Evolutionary conservation across 2,113 vertebrate species (phyloP).

Genomic region (Neolamprologus caudopunctatus): DNA sequence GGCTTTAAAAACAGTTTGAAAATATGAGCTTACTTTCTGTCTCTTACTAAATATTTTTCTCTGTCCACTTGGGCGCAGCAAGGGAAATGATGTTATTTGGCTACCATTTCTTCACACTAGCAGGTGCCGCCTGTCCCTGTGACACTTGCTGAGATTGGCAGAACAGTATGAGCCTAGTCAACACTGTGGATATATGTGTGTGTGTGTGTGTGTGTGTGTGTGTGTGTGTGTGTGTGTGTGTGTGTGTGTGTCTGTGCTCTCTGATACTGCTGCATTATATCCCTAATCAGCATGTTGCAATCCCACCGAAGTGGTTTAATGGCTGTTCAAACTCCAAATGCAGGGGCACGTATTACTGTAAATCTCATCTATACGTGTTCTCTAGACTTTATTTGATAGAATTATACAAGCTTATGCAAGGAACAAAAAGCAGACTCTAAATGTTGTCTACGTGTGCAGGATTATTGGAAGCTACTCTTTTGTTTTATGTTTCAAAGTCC

Average conservation of each 20-base stretch:
- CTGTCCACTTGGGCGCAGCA: background rate
- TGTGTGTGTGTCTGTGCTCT: background rate
- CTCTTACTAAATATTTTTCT: background rate
- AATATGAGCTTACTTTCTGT: background rate
- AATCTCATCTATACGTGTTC: background rate
- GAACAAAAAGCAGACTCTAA: background rate
- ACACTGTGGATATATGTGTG: background rate
- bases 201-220: background rate
- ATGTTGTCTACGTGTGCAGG: background rate
- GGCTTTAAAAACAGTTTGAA: background rate
- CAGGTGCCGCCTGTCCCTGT: conserved; percentile 10
- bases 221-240: background rate
- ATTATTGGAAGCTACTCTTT: background rate
- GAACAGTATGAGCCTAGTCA: background rate
- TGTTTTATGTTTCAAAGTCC: background rate
- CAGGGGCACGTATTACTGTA: background rate
- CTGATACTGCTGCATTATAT: background rate
- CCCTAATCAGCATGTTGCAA: background rate
- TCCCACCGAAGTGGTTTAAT: background rate
- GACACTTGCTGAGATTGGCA: conserved; percentile 25
- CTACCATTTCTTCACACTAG: background rate
- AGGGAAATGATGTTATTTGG: background rate
- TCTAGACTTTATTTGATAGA: background rate
- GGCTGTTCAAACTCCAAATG: background rate
- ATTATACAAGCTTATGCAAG: background rate